These are phyloP conservation scores for Enteromius unitaeniatus DNA, from an alignment of 2,797 vertebrate species.

Conservation along the genomic window DNA sequence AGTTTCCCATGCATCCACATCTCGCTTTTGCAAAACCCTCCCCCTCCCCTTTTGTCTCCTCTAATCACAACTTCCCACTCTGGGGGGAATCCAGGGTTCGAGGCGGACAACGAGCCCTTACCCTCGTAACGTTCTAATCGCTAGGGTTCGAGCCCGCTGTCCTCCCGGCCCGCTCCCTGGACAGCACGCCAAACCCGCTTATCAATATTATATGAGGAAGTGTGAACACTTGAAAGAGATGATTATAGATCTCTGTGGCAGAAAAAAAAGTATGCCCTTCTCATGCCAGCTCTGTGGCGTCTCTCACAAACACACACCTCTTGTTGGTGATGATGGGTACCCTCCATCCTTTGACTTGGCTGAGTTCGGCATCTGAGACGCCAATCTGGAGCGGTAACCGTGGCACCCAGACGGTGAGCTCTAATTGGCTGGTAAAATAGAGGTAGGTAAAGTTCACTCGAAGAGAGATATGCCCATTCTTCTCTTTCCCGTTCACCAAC, in stretches of 20 bases:
- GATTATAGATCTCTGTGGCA: not conserved
- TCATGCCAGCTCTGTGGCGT: not conserved
- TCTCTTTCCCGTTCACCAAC: conserved; percentile 94
- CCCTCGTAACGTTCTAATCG: too few relatives aligned
- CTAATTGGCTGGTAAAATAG: conserved; percentile 89
- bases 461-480: conserved; percentile 89
- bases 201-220: too few relatives aligned
- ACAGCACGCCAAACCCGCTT: too few relatives aligned
- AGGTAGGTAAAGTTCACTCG: conserved; percentile 93
- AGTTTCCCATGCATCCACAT: too few relatives aligned
- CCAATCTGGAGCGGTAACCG: conserved; percentile 93
- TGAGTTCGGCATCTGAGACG: conserved; percentile 92
- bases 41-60: too few relatives aligned
- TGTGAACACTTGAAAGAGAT: too few relatives aligned
- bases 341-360: conserved; percentile 97
- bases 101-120: too few relatives aligned
- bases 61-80: too few relatives aligned
- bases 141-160: too few relatives aligned
- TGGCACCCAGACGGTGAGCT: conserved; percentile 91
- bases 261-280: not conserved
- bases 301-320: conserved; percentile 74
- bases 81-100: too few relatives aligned
- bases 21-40: too few relatives aligned
- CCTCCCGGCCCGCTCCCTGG: too few relatives aligned
- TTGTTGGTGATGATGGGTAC: conserved; percentile 89